These are phyloP conservation scores for Chaetodon trifasciatus DNA, from an alignment of 2,797 vertebrate species.

Conservation along the genomic window DNA sequence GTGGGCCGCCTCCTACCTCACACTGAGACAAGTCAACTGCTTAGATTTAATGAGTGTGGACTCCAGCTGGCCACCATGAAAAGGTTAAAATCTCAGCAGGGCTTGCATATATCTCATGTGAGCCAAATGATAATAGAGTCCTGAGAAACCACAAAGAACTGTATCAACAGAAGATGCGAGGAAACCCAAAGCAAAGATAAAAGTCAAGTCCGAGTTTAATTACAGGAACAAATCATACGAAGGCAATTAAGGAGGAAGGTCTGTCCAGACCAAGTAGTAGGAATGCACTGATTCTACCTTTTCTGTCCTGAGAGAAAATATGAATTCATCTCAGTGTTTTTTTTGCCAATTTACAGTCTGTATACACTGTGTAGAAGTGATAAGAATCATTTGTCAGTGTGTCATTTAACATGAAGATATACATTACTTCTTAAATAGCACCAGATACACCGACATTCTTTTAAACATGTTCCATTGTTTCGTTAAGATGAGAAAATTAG, in stretches of 20 bases:
- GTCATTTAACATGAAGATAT: neutral
- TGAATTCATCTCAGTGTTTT: neutral
- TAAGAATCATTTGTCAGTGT: neutral
- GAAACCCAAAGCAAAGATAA: slow-evolving; percentile 40
- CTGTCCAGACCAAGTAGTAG: neutral
- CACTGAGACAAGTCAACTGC: slow-evolving; percentile 77
- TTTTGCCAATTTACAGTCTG: neutral
- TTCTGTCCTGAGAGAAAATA: slow-evolving; percentile 3
- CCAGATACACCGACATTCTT: neutral
- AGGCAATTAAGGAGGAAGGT: neutral
- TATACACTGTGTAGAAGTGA: neutral
- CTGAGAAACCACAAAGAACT: slow-evolving; percentile 46
- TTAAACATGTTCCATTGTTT: neutral
- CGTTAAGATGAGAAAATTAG: no score
- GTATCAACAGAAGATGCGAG: slow-evolving; percentile 27
- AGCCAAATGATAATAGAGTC: slow-evolving; percentile 60
- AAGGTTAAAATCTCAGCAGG: slow-evolving; percentile 82
- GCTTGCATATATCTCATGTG: slow-evolving; percentile 56
- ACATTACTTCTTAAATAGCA: neutral
- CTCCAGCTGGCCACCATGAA: slow-evolving; percentile 81
- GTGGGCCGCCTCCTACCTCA: slow-evolving; percentile 66
- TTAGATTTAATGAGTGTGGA: slow-evolving; percentile 83
- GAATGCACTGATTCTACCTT: neutral
- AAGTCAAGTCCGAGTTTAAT: slow-evolving; percentile 34
- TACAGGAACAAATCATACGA: slow-evolving; percentile 6